Base-by-base conservation (phyloP, 2,113 vertebrate genomes). In the Sitta europaea region DNA sequence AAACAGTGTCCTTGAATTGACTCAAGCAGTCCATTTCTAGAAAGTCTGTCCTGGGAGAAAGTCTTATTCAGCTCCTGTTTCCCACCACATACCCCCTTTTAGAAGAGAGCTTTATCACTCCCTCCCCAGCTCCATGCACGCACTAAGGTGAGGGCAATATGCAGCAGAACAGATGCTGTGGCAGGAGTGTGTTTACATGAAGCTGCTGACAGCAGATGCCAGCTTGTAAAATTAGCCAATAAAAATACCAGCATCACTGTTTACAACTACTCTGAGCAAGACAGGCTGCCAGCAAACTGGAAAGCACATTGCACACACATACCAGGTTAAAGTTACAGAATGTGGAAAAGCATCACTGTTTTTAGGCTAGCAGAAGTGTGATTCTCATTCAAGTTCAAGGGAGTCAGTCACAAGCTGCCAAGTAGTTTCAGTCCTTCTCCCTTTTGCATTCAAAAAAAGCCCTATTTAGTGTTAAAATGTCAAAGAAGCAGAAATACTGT, bases 131-230 rank as follows among this genome's bases (percentile, higher is more conserved):
- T 88, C 95, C 86, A 62, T 73, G 76, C 2, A 50, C 95, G 83
- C 57, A 1, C 86, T 71, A 90, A 84, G 93, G 95, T 96, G 95
- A 91, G 86, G 96, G 97, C 94, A 96, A 74, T 85, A 87, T 83
- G 72, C 96, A 95, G 92, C 54, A 74, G 95, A 97, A 93, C 98
- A 98, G 97, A 97, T 98, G 97, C 96, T 96, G 42, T 78, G 75
- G 95, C 95, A 93, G 92, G 95, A 97, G 89, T 83, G 74, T 97
- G 95, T 98, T 98, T 98, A 97, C 96, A 95, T 12, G 96, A 97
- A 96, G 95, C 94, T 95, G 93, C 93, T 95, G 83, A 75, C 75
- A 93, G 88, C 97, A 98, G 97, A 98, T 98, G 96, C 95, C 53
- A 86, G 76, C 92, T 95, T 97, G 87, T 54, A 91, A 89, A 96